Conservation (phyloP, 2,888 invertebrate genomes). For the Melipona bicolor region DNA sequence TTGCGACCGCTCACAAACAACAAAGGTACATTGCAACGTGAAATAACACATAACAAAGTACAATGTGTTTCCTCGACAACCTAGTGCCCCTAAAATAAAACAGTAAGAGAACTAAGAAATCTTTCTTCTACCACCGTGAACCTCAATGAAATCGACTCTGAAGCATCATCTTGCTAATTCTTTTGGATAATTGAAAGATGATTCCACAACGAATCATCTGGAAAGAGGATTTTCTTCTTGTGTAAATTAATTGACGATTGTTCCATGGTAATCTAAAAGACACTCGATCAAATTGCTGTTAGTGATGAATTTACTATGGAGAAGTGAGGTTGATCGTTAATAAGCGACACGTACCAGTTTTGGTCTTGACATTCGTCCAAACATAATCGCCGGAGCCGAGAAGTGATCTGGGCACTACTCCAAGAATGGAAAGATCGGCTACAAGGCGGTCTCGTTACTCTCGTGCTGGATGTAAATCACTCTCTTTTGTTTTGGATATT, state of each 20-base stretch:
- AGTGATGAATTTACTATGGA: not conserved
- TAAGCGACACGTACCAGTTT: conserved; percentile 33
- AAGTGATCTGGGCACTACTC: conserved; percentile 38
- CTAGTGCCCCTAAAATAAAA: no score
- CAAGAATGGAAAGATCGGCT: conserved; percentile 43
- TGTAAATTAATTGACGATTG: not conserved
- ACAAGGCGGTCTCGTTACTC: conserved; percentile 12
- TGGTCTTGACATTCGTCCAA: conserved; percentile 57
- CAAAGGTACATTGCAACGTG: no score
- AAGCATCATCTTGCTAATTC: not conserved
- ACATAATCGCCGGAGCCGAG: conserved; percentile 19
- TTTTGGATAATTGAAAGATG: not conserved
- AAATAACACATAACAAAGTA: no score
- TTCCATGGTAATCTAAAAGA: not conserved
- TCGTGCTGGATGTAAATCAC: not conserved
- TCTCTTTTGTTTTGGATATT: not conserved
- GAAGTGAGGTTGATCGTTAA: conserved; percentile 9
- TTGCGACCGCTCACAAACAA: no score
- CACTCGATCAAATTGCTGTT: not conserved
- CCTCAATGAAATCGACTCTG: not conserved
- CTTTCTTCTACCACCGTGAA: not conserved
- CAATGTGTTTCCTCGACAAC: no score
- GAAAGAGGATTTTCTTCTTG: not conserved
- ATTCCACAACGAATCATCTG: not conserved
- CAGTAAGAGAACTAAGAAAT: no score